Evolutionary conservation across 2,888 invertebrate genomes (phyloP), one percentile per base, ranked within the genome.

Genomic region (Chymomyza amoena): DNA sequence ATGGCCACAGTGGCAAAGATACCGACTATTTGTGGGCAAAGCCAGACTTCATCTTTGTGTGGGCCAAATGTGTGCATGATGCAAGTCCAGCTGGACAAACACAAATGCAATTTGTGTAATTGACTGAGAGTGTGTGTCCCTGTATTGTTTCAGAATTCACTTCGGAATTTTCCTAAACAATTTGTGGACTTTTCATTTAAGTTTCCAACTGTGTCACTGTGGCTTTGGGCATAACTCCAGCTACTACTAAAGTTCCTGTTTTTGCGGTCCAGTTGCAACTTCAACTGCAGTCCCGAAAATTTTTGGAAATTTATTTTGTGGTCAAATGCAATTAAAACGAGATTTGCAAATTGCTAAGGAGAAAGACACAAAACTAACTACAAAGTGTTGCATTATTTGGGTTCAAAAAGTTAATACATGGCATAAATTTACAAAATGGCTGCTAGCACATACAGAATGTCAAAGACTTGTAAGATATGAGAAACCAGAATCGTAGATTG

Each of bases 31-130:
- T 25, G 25, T 32, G 32, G 9, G 1, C 32, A 32, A 32, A 32
- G 32, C 4, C 32, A 32, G 32, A 1, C 7, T 7, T 32, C 5
- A 32, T 7, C 6, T 32, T 32, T 32, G 32, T 7, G 32, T 76
- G 76, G 68, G 79, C 64, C 25, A 25, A 25, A 25, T 25, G 25
- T 25, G 25, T 2, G 25, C 2, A 74, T 66, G 68, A 67, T 78
- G 52, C 77, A 79, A 76, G 74, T 72, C 69, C 74, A 77, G 77
- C 77, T 76, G 73, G 73, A 79, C 39, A 64, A 77, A 73, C 80
- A 69, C 70, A 75, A 73, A 84, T 88, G 88, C 86, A 84, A 84
- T 87, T 84, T 84, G 88, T 87, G 85, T 84, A 84, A 84, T 87
- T 84, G 84, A 87, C 84, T 84, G 86, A 80, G 88, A 82, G 82